phyloP scores from a whole-genome alignment of 2,888 invertebrate genomes.

The Serrognathus titanus region DNA sequence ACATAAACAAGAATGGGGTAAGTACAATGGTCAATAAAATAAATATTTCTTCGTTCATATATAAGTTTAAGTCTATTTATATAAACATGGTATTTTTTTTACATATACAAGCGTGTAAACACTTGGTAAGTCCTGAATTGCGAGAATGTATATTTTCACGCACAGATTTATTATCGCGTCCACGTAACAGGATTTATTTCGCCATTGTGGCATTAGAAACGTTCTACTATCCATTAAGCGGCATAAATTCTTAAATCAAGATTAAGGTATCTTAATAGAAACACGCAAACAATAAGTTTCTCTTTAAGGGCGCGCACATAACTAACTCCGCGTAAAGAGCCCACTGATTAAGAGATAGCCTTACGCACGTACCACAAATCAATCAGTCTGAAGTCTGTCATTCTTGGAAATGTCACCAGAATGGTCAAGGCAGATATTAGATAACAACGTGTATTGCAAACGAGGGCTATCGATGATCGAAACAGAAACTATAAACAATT shows the following conservation, averaged over 20 bases:
- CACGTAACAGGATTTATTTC: too few species aligned
- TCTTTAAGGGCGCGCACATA: constrained; percentile 14
- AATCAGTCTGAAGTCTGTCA: constrained; percentile 17
- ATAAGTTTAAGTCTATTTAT: too few species aligned
- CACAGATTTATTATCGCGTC: too few species aligned
- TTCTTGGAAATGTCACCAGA: constrained; percentile 12
- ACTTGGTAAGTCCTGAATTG: too few species aligned
- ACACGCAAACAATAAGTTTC: constrained; percentile 19
- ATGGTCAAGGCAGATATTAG: constrained; percentile 17
- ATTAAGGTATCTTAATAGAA: constrained; percentile 10
- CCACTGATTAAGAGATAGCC: constrained; percentile 21
- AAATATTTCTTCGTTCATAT: too few species aligned
- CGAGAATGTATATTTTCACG: too few species aligned
- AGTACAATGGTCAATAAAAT: too few species aligned
- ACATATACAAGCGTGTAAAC: too few species aligned
- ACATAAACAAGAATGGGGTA: too few species aligned
- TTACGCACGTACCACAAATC: constrained; percentile 17
- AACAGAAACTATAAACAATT: constrained; percentile 16
- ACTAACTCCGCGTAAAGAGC: constrained; percentile 14
- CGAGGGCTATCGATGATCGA: constrained; percentile 16
- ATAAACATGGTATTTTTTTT: too few species aligned
- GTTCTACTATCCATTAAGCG: not conserved
- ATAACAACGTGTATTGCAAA: constrained; percentile 15
- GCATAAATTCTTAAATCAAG: constrained; percentile 7
- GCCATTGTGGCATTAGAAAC: too few species aligned